Evolutionary conservation across 30 jellyfish, hydroid and myxozoan genomes (phyloP).

Genomic region (Calvadosia cruxmelitensis): DNA sequence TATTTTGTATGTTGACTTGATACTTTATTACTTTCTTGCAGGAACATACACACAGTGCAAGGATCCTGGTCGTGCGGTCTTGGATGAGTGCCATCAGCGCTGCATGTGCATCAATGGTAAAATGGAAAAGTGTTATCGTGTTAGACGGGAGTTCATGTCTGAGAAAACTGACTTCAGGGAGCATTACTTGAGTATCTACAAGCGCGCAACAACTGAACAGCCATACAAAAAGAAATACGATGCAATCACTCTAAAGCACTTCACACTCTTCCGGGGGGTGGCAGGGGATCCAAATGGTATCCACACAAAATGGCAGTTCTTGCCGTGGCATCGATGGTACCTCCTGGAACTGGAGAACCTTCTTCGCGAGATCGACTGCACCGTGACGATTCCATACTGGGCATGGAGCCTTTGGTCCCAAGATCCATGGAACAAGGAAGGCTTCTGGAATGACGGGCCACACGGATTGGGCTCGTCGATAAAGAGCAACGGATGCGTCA

Average conservation of each 20-base stretch:
- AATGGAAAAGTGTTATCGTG: slow-evolving; percentile 18
- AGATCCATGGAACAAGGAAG: slow-evolving; percentile 29
- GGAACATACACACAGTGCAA: too few relatives aligned
- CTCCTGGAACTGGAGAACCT: slow-evolving; percentile 18
- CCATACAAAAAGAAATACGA: too few relatives aligned
- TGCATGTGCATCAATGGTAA: slow-evolving; percentile 24
- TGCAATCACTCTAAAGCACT: not conserved
- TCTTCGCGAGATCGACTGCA: slow-evolving; percentile 27
- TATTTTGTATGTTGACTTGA: too few relatives aligned
- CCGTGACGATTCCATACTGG: slow-evolving; percentile 41
- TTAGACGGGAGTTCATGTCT: slow-evolving; percentile 17
- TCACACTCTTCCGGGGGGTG: not conserved
- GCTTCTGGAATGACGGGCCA: too few relatives aligned
- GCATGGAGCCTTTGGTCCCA: slow-evolving; percentile 18
- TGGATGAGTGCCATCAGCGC: slow-evolving; percentile 22
- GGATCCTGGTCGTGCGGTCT: too few relatives aligned
- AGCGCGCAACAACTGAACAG: slow-evolving; percentile 1
- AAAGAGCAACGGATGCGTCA: too few relatives aligned
- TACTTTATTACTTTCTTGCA: too few relatives aligned
- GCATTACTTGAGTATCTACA: slow-evolving; percentile 1
- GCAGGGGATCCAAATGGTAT: too few relatives aligned
- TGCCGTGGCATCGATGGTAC: too few relatives aligned
- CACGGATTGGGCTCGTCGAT: too few relatives aligned
- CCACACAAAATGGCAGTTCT: too few relatives aligned
- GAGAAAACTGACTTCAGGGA: slow-evolving; percentile 7